Conservation (phyloP, 2,888 invertebrate genomes). For the Leptinotarsa peninsularis region DNA sequence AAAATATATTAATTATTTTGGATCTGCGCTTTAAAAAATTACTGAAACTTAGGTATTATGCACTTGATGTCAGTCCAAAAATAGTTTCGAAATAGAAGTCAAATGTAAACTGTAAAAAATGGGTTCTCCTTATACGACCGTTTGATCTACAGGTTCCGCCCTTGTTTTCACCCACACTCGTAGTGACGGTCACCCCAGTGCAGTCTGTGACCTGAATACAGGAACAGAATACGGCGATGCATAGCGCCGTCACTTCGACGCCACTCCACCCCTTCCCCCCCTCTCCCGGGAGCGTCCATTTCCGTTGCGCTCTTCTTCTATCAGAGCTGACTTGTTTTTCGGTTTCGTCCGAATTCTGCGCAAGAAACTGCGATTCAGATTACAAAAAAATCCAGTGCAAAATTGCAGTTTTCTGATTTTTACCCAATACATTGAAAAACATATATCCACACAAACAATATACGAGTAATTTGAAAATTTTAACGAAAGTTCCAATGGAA, state of each 20-base stretch:
- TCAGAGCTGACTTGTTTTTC: slow-evolving; percentile 3
- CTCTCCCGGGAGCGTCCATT: neutral
- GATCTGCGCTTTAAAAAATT: too few relatives aligned
- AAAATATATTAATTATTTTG: too few relatives aligned
- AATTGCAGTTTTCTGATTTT: too few relatives aligned
- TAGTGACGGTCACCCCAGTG: slow-evolving; percentile 45
- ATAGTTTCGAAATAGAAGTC: too few relatives aligned
- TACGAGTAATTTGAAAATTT: too few relatives aligned
- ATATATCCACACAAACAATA: too few relatives aligned
- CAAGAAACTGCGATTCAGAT: neutral
- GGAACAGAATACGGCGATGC: slow-evolving; percentile 44
- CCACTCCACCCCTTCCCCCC: slow-evolving; percentile 35
- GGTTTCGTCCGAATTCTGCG: neutral
- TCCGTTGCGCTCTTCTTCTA: slow-evolving; percentile 3
- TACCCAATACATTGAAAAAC: too few relatives aligned
- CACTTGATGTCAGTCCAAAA: too few relatives aligned
- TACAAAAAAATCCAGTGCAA: neutral
- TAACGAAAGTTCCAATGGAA: too few relatives aligned
- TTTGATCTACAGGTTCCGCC: neutral
- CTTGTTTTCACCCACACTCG: slow-evolving; percentile 31
- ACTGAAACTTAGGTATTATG: too few relatives aligned
- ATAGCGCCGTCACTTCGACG: slow-evolving; percentile 52
- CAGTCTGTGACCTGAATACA: slow-evolving; percentile 54
- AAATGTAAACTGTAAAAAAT: too few relatives aligned
- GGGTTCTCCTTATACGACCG: neutral